These are phyloP conservation scores for Artibeus lituratus DNA, from an alignment of 2,797 vertebrate genomes.

Conservation along the genomic window DNA sequence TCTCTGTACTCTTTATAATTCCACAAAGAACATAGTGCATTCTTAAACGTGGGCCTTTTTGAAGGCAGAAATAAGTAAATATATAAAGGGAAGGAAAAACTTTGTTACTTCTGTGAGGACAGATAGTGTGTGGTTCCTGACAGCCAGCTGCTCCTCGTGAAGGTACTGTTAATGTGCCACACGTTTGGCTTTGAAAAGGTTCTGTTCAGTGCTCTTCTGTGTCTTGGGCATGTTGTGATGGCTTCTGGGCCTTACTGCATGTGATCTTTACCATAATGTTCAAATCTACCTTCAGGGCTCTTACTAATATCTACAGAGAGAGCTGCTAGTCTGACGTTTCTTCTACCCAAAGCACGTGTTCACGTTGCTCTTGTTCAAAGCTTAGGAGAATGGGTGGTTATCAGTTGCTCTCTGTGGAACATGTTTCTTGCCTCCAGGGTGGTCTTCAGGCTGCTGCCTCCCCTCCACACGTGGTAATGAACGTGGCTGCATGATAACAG, in stretches of 20 bases:
- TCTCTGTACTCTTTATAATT: neutral
- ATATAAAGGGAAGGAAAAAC: rapidly evolving
- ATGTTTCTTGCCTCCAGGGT: neutral
- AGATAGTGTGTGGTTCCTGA: neutral
- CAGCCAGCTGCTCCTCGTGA: neutral
- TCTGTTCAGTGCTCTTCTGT: neutral
- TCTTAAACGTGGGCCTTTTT: neutral
- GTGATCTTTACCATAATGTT: neutral
- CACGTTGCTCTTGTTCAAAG: neutral
- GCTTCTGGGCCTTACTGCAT: neutral
- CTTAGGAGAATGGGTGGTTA: neutral
- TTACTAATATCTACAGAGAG: neutral
- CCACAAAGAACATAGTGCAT: neutral
- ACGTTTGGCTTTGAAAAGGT: neutral
- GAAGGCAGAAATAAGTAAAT: neutral
- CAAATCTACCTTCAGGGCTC: neutral
- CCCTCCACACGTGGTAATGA: neutral
- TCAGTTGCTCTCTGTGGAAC: neutral
- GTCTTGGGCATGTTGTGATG: neutral
- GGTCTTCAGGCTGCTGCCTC: neutral
- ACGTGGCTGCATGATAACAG: no score
- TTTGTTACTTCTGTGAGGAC: neutral
- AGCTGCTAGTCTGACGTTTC: neutral
- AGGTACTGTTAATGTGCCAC: no score
- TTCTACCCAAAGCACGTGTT: neutral